Base-by-base conservation (phyloP, 2,888 invertebrate genomes). In the Falcaria lacertinaria region DNA sequence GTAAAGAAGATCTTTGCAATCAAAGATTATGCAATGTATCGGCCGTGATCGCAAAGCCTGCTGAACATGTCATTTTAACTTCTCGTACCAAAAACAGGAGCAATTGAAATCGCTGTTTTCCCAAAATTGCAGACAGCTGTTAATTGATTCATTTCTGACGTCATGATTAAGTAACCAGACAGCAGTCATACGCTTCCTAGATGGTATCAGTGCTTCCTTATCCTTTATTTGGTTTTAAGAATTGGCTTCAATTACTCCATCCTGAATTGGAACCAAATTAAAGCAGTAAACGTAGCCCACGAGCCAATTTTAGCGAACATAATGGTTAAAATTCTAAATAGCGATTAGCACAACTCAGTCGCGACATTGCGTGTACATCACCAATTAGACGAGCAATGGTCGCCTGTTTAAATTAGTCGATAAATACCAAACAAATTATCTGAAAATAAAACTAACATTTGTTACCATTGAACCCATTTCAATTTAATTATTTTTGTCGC, bases 201-300 rank as follows among this genome's bases (percentile, higher is more conserved):
- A 22, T 37, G 37, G 25, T 22, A 25, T 37, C 2, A 11, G 1
- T 14, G 7, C 19, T 22, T 22, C 36, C 36, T 37, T 7, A 4
- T 14, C 14, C 37, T 25, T 49, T 46, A 38, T 46, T 44, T 33
- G 53, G 59, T 47, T 52, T 52, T 54, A 57, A 57, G 44, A 53
- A 63, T 58, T 55, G 48, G 53, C 50, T 60, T 55, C 42, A 55
- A 55, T 61, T 44, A 57, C 69, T 67, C 64, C 45, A 56, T 60
- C 47, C 64, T 48, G 58, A 74, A 76, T 79, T 61, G 76, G 74
- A 60, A 71, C 70, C 68, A 69, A 81, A 79, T 77, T 67, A 69
- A 64, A 60, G 63, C 62, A 72, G 74, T 79, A 72, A 73, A 74
- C 64, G 64, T 74, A 79, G 77, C 82, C 83, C 76, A 80, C 84